A percentile compares a stretch with the other conserved stretches of the same genome.
Conservation (phyloP, 2,888 invertebrate genomes). For the Sphaerophoria taeniata region DNA sequence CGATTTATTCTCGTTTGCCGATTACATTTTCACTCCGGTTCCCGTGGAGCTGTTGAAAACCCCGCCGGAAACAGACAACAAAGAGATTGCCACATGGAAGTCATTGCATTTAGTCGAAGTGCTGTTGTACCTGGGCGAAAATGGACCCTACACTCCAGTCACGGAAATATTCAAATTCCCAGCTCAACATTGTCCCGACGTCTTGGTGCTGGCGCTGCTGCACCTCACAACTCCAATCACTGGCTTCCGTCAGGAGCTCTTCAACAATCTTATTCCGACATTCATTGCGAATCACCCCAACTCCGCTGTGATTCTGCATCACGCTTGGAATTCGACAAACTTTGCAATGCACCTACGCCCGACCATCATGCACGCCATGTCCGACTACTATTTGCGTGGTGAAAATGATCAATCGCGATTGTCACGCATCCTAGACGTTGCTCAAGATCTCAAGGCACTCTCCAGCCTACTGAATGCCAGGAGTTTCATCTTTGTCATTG, state of each 20-base stretch:
- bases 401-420: slow-evolving; percentile 97
- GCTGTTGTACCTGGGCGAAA: slow-evolving; percentile 93
- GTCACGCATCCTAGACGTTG: slow-evolving; percentile 97
- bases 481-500: slow-evolving; percentile 97
- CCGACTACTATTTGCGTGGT: slow-evolving; percentile 96
- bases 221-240: slow-evolving; percentile 93
- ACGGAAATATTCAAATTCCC: slow-evolving; percentile 95
- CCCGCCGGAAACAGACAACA: slow-evolving; percentile 96
- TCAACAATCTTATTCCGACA: slow-evolving; percentile 94
- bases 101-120: slow-evolving; percentile 95
- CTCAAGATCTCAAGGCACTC: slow-evolving; percentile 96
- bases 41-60: slow-evolving; percentile 95
- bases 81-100: slow-evolving; percentile 96
- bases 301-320: slow-evolving; percentile 97
- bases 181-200: slow-evolving; percentile 96
- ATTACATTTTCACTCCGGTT: slow-evolving; percentile 94
- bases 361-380: slow-evolving; percentile 97
- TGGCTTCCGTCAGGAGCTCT: slow-evolving; percentile 91
- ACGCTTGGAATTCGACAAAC: slow-evolving; percentile 95
- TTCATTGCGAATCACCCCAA: slow-evolving; percentile 98
- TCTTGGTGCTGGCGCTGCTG: slow-evolving; percentile 93
- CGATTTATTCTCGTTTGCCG: slow-evolving; percentile 97
- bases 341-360: slow-evolving; percentile 88
- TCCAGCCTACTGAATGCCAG: slow-evolving; percentile 95
- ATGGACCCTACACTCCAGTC: slow-evolving; percentile 91